Evolutionary conservation across 2,113 vertebrate species (phyloP).

Genomic region (Elachura formosa): DNA sequence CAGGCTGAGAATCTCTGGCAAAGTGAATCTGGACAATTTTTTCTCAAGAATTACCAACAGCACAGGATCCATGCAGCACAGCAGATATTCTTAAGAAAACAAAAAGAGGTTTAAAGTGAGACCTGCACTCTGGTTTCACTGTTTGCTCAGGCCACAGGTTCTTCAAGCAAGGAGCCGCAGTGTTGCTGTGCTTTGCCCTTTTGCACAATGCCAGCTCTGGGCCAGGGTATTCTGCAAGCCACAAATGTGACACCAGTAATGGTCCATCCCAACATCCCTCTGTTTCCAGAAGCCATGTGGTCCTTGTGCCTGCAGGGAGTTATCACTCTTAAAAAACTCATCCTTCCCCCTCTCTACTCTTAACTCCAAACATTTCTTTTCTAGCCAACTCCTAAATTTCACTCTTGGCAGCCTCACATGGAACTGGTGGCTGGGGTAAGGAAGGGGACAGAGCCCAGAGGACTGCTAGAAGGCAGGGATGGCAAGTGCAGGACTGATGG

Average conservation of each 20-base stretch:
- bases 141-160: neutral
- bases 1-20: neutral
- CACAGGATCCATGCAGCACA: neutral
- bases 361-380: neutral
- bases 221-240: fast-evolving
- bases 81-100: neutral
- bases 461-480: neutral
- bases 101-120: neutral
- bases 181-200: neutral
- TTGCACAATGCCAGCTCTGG: neutral
- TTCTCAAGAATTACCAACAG: neutral
- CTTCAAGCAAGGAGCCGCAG: fast-evolving
- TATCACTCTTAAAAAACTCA: neutral
- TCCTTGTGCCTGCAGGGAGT: neutral
- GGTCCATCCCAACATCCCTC: neutral
- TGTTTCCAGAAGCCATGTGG: neutral
- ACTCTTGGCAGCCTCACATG: neutral
- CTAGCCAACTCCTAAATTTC: neutral
- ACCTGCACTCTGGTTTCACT: neutral
- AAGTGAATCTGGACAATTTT: neutral
- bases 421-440: neutral
- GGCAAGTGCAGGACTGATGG: neutral
- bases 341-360: neutral
- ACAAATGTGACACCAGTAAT: neutral
- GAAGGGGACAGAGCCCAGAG: neutral